Evolutionary conservation across 2,797 vertebrate species (phyloP).

Genomic region (Tapirus indicus): DNA sequence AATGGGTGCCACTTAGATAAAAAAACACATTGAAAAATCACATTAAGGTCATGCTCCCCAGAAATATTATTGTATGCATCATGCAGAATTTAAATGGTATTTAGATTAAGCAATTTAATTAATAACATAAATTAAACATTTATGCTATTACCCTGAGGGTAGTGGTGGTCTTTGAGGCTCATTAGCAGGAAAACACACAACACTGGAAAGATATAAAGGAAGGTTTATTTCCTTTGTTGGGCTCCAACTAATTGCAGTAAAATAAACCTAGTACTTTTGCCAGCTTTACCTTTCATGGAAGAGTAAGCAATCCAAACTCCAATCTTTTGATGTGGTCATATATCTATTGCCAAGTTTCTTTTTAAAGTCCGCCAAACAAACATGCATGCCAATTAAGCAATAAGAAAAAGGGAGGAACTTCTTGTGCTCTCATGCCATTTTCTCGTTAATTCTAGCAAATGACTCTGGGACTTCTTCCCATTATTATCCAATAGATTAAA

Average conservation of each 20-base stretch:
- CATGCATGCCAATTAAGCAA: constrained; percentile 68
- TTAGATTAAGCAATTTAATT: constrained; percentile 73
- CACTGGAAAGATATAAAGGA: constrained; percentile 51
- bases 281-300: constrained; percentile 69
- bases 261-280: constrained; percentile 59
- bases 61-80: constrained; percentile 52
- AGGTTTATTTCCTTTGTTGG: constrained; percentile 48
- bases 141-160: constrained; percentile 54
- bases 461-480: constrained; percentile 18
- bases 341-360: constrained; percentile 67
- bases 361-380: constrained; percentile 74
- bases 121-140: constrained; percentile 75
- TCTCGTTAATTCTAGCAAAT: constrained; percentile 67
- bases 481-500: background rate
- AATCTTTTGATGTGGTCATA: constrained; percentile 31
- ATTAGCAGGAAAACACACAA: constrained; percentile 61
- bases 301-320: background rate
- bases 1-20: constrained; percentile 61
- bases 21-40: constrained; percentile 1
- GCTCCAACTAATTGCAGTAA: constrained; percentile 57
- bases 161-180: constrained; percentile 34
- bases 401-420: constrained; percentile 56
- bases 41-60: constrained; percentile 35
- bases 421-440: background rate
- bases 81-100: constrained; percentile 50